These are phyloP conservation scores for Poecilia gillii DNA, from an alignment of 2,797 vertebrate species.

Conservation along the genomic window DNA sequence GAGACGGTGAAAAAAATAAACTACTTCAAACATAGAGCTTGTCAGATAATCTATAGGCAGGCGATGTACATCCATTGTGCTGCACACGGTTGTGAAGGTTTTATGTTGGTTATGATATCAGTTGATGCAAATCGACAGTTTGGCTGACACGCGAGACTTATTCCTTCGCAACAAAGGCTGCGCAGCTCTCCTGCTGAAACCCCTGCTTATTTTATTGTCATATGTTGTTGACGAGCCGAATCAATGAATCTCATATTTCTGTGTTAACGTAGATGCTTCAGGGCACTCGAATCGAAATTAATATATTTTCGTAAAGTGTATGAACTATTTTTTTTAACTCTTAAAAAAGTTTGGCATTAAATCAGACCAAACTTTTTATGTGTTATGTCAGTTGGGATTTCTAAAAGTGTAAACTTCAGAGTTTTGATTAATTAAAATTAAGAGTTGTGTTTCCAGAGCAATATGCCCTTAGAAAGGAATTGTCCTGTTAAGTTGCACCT, in stretches of 20 bases:
- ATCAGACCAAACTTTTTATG: background rate
- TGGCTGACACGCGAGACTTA: background rate
- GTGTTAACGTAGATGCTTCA: background rate
- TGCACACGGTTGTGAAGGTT: background rate
- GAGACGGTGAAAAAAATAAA: background rate
- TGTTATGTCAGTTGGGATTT: background rate
- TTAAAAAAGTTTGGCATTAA: background rate
- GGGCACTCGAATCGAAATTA: background rate
- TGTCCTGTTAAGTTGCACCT: background rate
- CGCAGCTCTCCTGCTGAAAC: background rate
- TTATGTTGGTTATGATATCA: background rate
- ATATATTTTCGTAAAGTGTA: background rate
- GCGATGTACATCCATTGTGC: background rate
- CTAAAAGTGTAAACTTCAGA: background rate
- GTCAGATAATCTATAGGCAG: constrained; percentile 1
- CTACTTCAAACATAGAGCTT: background rate
- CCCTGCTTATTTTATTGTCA: background rate
- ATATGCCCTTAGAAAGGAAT: no score
- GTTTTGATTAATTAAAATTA: no score
- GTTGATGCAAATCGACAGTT: background rate
- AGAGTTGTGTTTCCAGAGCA: no score
- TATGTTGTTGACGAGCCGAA: background rate
- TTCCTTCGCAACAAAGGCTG: background rate
- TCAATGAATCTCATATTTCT: background rate
- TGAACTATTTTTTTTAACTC: background rate